These are phyloP conservation scores for Eledone cirrhosa DNA, from an alignment of 2,888 invertebrate species.

Conservation along the genomic window DNA sequence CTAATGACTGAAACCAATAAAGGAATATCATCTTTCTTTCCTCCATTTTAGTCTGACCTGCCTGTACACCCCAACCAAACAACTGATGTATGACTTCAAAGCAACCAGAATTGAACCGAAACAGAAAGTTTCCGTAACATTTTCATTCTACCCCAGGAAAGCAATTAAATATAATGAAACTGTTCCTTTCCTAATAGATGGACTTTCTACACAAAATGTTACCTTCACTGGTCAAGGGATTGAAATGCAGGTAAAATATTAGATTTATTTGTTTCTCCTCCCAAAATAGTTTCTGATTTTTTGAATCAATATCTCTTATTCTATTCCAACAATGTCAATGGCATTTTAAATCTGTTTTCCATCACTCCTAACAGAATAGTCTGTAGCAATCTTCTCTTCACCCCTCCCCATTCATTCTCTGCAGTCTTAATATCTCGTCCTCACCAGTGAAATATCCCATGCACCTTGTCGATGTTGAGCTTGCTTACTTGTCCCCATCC, in stretches of 20 bases:
- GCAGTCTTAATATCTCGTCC: too few relatives aligned
- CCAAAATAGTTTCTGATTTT: neutral
- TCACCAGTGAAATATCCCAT: too few relatives aligned
- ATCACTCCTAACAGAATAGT: too few relatives aligned
- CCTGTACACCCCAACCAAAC: conserved; percentile 56
- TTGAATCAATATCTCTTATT: neutral
- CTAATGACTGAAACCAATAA: too few relatives aligned
- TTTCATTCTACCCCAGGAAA: conserved; percentile 63
- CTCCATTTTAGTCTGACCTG: conserved; percentile 61
- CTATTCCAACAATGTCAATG: neutral
- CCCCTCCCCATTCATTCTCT: too few relatives aligned
- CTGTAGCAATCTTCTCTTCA: too few relatives aligned
- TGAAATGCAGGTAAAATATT: conserved; percentile 62
- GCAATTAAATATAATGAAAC: conserved; percentile 60
- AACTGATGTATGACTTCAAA: conserved; percentile 63
- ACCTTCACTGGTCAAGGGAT: conserved; percentile 62
- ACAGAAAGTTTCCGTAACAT: conserved; percentile 53
- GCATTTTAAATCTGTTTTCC: neutral
- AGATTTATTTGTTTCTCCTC: neutral
- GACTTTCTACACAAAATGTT: conserved; percentile 62
- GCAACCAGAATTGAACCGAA: conserved; percentile 59
- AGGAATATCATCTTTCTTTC: too few relatives aligned
- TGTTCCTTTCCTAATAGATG: conserved; percentile 66
- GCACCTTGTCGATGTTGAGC: too few relatives aligned
- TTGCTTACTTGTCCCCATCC: too few relatives aligned